A percentile compares a stretch with the other conserved stretches of the same genome.
phyloP scores from a whole-genome alignment of 2,888 invertebrate genomes.

The Panorpa germanica region DNA sequence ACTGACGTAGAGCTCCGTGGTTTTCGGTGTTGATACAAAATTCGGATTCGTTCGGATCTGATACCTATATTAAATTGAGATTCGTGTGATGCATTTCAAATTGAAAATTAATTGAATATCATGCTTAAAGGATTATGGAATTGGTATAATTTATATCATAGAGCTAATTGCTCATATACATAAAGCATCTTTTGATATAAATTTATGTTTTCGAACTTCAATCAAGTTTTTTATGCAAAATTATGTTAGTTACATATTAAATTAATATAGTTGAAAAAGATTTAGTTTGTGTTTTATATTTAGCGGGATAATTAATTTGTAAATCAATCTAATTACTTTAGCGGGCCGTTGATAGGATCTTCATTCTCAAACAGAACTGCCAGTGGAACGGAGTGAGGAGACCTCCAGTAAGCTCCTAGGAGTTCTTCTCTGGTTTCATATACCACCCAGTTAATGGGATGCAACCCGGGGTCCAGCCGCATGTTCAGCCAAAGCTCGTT shows the following conservation, averaged over 20 bases:
- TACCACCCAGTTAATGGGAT: slow-evolving; percentile 40
- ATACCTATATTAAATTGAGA: slow-evolving; percentile 33
- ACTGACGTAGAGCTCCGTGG: slow-evolving; percentile 41
- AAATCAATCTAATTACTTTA: slow-evolving; percentile 27
- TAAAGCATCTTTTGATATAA: too few species aligned
- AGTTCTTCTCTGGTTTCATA: slow-evolving; percentile 46
- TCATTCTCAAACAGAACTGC: slow-evolving; percentile 46
- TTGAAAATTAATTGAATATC: too few species aligned
- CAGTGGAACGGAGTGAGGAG: slow-evolving; percentile 44
- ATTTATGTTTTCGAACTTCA: too few species aligned
- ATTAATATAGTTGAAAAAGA: too few species aligned
- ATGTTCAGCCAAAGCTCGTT: slow-evolving; percentile 37
- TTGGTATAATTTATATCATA: too few species aligned
- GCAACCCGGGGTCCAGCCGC: slow-evolving; percentile 27
- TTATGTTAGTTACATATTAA: too few species aligned
- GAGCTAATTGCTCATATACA: too few species aligned
- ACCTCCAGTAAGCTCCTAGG: slow-evolving; percentile 45
- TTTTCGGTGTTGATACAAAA: slow-evolving; percentile 40
- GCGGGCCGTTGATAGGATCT: slow-evolving; percentile 24
- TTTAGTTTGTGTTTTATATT: too few species aligned
- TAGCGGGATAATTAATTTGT: too few species aligned
- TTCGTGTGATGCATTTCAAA: not conserved
- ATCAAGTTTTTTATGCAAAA: too few species aligned
- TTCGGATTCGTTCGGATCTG: slow-evolving; percentile 57
- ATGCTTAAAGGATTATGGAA: too few species aligned